These are phyloP conservation scores for Ceratothoa steindachneri DNA, from an alignment of 2,888 invertebrate species.

Conservation along the genomic window DNA sequence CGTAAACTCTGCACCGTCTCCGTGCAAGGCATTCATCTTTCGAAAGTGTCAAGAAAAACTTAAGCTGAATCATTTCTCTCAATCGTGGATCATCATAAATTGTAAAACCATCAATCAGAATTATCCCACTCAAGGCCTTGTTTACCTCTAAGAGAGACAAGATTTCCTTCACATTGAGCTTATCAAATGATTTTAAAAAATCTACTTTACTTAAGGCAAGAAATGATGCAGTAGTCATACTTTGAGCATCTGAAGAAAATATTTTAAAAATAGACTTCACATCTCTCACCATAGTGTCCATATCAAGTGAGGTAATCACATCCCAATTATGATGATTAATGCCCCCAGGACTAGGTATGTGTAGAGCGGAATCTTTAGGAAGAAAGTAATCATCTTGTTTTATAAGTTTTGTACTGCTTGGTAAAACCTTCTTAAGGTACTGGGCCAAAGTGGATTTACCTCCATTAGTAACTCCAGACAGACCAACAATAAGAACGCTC, in stretches of 20 bases:
- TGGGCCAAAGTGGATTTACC: slow-evolving; percentile 73
- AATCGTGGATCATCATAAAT: slow-evolving; percentile 68
- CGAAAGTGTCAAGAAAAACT: slow-evolving; percentile 69
- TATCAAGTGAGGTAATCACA: slow-evolving; percentile 66
- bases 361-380: slow-evolving; percentile 34
- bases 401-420: slow-evolving; percentile 22
- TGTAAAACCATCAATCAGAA: slow-evolving; percentile 74
- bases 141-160: background rate
- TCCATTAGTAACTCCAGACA: slow-evolving; percentile 76
- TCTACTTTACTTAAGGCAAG: background rate
- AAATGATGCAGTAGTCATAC: background rate
- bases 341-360: slow-evolving; percentile 31
- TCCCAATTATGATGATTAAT: slow-evolving; percentile 42
- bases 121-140: slow-evolving; percentile 26
- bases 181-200: background rate
- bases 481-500: slow-evolving; percentile 60
- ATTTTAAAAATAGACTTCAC: slow-evolving; percentile 53
- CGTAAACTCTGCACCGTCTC: slow-evolving; percentile 64
- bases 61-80: slow-evolving; percentile 64
- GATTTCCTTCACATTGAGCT: background rate
- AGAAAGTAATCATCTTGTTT: slow-evolving; percentile 47
- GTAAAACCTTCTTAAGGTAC: slow-evolving; percentile 53
- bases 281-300: slow-evolving; percentile 66
- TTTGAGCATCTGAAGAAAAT: background rate
- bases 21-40: slow-evolving; percentile 66